Conservation (phyloP, 2,888 invertebrate genomes). For the Heliothis peltigera region DNA sequence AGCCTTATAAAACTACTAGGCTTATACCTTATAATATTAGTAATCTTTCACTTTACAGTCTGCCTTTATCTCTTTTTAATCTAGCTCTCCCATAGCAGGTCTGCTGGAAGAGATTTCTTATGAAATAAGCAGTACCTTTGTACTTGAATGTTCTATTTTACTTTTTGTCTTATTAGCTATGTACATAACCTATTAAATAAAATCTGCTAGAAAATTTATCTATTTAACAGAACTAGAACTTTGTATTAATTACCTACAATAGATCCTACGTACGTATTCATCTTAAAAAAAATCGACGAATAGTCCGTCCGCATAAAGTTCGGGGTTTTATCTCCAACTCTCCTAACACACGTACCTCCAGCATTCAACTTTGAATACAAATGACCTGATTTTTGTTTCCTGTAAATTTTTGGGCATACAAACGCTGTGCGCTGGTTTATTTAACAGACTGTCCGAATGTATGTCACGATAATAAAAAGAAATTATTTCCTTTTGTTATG, state of each 20-base stretch:
- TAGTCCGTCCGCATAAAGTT: slow-evolving; percentile 54
- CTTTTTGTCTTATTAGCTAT: no score
- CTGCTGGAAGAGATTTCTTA: no score
- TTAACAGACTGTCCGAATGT: slow-evolving; percentile 59
- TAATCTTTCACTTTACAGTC: no score
- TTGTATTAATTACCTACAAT: no score
- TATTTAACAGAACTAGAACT: no score
- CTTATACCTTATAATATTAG: no score
- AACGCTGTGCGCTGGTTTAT: slow-evolving; percentile 59
- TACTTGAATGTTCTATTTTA: no score
- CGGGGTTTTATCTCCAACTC: slow-evolving; percentile 54
- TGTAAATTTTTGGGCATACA: slow-evolving; percentile 55
- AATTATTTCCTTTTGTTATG: slow-evolving; percentile 53
- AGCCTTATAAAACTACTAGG: no score
- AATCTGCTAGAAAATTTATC: slow-evolving; percentile 33
- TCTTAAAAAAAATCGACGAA: slow-evolving; percentile 45
- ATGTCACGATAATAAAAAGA: slow-evolving; percentile 56
- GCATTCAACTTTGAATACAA: slow-evolving; percentile 71
- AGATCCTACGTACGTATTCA: slow-evolving; percentile 42
- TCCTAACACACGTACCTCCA: slow-evolving; percentile 53
- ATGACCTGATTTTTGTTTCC: slow-evolving; percentile 66
- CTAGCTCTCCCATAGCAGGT: no score
- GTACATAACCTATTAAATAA: no score
- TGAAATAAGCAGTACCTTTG: no score
- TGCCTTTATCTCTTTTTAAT: no score